phyloP scores from a whole-genome alignment of 2,797 vertebrate genomes.

The Chloroceryle inda region DNA sequence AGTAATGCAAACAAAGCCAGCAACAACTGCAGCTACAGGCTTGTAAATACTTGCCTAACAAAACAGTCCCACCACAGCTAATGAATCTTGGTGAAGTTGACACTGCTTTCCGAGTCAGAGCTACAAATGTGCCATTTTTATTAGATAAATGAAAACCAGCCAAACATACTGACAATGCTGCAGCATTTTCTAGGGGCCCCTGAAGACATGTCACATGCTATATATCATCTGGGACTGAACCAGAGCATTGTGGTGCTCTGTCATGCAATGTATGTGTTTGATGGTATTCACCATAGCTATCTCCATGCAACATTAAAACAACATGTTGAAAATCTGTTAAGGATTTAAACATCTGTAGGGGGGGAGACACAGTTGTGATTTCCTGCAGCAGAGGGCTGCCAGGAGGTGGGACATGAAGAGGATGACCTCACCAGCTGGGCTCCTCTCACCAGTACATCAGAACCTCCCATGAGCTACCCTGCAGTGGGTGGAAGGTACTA shows the following conservation, averaged over 20 bases:
- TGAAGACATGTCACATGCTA: not conserved
- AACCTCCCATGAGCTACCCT: not conserved
- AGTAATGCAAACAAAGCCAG: not conserved
- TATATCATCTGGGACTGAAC: not conserved
- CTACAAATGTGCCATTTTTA: not conserved
- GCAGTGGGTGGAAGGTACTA: not conserved
- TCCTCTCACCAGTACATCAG: not conserved
- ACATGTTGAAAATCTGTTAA: not conserved
- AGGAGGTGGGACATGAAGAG: not conserved
- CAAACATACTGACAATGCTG: not conserved
- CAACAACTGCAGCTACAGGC: not conserved
- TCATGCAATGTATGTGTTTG: not conserved
- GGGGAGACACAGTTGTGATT: fast-evolving
- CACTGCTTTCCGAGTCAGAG: not conserved
- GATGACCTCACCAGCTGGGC: not conserved
- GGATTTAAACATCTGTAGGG: not conserved
- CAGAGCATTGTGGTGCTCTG: not conserved
- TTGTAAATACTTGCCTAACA: conserved; percentile 40
- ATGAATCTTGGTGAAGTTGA: not conserved
- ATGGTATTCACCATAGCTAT: not conserved
- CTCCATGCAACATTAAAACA: not conserved
- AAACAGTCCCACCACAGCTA: not conserved
- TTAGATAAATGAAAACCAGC: not conserved
- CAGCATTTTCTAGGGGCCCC: not conserved
- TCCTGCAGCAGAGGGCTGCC: not conserved